phyloP scores from a whole-genome alignment of 2,113 vertebrate species.

The Coturnix japonica region DNA sequence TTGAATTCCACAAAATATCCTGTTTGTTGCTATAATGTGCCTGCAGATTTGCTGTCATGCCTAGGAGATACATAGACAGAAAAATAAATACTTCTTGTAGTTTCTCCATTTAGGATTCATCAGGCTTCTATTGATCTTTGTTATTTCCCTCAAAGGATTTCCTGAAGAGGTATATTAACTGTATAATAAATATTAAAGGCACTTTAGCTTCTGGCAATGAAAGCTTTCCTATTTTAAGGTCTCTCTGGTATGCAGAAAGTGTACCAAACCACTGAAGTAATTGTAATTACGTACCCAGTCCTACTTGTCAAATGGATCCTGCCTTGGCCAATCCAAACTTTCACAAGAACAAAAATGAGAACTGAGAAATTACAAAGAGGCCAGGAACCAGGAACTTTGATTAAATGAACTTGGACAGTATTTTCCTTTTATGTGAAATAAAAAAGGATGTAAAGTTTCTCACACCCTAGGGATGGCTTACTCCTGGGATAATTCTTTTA shows the following conservation, averaged over 20 bases:
- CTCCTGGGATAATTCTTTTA: neutral
- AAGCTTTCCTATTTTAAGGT: slow-evolving; percentile 18
- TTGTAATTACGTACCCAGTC: neutral
- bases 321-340: neutral
- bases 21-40: neutral
- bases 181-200: slow-evolving; percentile 73
- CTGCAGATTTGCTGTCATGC: slow-evolving; percentile 30
- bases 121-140: slow-evolving; percentile 63
- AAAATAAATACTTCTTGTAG: slow-evolving; percentile 74
- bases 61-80: slow-evolving; percentile 48
- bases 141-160: slow-evolving; percentile 67
- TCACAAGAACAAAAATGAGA: neutral
- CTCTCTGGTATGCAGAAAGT: slow-evolving; percentile 10
- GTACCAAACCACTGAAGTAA: neutral
- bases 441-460: neutral
- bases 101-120: slow-evolving; percentile 68
- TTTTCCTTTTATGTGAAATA: neutral
- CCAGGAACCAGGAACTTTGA: neutral
- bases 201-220: slow-evolving; percentile 61
- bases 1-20: neutral
- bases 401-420: neutral
- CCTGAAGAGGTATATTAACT: slow-evolving; percentile 63
- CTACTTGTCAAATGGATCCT: neutral
- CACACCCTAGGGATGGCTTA: neutral
- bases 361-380: neutral